Evolutionary conservation across 2,797 vertebrate genomes (phyloP).

Genomic region (Peromyscus eremicus): DNA sequence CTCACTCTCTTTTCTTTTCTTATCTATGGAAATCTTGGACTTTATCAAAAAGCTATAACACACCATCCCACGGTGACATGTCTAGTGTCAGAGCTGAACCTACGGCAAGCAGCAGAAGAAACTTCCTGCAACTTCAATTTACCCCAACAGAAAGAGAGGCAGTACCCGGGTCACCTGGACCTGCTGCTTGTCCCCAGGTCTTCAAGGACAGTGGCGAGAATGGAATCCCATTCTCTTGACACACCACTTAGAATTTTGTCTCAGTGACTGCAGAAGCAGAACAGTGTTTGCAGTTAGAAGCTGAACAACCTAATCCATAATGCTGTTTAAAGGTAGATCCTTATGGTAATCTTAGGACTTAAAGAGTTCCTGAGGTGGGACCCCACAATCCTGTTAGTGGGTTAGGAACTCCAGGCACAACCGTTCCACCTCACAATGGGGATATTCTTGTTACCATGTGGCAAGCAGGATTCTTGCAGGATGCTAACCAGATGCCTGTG

Average conservation of each 20-base stretch:
- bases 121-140: not conserved
- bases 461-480: not conserved
- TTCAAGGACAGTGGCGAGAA: accelerated
- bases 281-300: not conserved
- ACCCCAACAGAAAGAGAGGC: not conserved
- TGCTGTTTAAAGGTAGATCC: not conserved
- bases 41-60: not conserved
- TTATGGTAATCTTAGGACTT: not conserved
- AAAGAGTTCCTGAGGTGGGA: not conserved
- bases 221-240: accelerated
- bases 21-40: not conserved
- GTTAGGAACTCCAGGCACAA: not conserved
- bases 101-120: not conserved
- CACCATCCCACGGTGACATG: not conserved
- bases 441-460: accelerated
- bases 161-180: accelerated
- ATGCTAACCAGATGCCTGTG: no score
- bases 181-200: not conserved
- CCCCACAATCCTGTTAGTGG: not conserved
- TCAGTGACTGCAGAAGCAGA: not conserved
- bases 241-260: not conserved
- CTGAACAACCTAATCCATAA: not conserved
- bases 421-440: not conserved
- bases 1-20: not conserved
- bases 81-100: not conserved